Evolutionary conservation across 2,113 vertebrate genomes (phyloP), one percentile per base, ranked within the genome.

Genomic region (Cathartes aura): DNA sequence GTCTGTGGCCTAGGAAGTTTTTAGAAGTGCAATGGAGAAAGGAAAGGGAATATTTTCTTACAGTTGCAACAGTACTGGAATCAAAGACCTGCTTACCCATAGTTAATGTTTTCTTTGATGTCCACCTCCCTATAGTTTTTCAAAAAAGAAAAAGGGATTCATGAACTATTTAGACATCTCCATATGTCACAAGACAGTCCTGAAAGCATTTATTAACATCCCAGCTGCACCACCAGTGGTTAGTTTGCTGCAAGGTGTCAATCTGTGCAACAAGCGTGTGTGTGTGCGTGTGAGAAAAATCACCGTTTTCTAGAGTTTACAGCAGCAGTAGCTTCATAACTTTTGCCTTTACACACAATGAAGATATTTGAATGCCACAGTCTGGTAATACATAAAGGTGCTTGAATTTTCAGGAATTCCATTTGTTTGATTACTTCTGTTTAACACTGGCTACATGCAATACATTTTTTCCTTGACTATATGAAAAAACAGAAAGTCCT

Each of bases 91-190:
- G 93, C 98, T 98, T 98, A 99, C 99, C 99, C 97, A 90, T 99
- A 99, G 90, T 98, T 98, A 63, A 98, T 55, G 48, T 99, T 99
- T 83, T 99, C 99, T 98, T 99, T 98, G 98, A 99, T 98, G 34
- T 99, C 99, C 95, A 98, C 97, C 95, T 99, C 99, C 90, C 98
- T 98, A 97, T 92, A 97, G 91, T 96, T 40, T 96, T 97, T 93
- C 96, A 95, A 95, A 96, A 94, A 95, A 92, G 97, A 97, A 91
- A 97, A 97, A 96, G 88, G 94, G 86, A 98, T 93, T 97, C 55
- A 87, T 96, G 92, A 97, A 96, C 89, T 87, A 93, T 67, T 94
- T 75, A 94, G 79, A 74, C 96, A 95, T 93, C n/a, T 85, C 40
- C 82, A 95, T 0, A 89, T 6, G 84, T 70, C 93, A 97, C 92